Evolutionary conservation across 2,888 invertebrate genomes (phyloP).

Genomic region (Scaptomyza flava): DNA sequence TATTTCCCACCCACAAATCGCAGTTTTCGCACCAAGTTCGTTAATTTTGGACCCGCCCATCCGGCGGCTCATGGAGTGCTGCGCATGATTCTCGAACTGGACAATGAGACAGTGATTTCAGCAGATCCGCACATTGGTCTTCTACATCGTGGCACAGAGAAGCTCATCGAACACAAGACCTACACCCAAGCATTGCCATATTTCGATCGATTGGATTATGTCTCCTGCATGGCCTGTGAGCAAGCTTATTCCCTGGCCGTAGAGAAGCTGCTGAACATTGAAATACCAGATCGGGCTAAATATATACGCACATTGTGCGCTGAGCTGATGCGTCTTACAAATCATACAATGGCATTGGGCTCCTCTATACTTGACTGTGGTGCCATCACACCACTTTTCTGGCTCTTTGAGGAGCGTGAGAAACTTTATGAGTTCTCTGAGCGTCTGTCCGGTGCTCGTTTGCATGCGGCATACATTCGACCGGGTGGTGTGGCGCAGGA

Average conservation of each 20-base stretch:
- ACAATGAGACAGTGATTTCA: slow-evolving; percentile 92
- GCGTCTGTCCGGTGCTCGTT: slow-evolving; percentile 91
- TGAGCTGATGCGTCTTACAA: slow-evolving; percentile 91
- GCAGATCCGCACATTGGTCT: slow-evolving; percentile 95
- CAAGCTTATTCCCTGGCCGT: slow-evolving; percentile 91
- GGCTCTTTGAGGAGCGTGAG: slow-evolving; percentile 95
- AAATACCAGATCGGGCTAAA: slow-evolving; percentile 91
- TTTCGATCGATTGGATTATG: slow-evolving; percentile 95
- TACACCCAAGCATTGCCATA: slow-evolving; percentile 93
- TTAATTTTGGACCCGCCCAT: slow-evolving; percentile 96
- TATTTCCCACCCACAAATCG: slow-evolving; percentile 85
- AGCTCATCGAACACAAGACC: slow-evolving; percentile 95
- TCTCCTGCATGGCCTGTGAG: slow-evolving; percentile 93
- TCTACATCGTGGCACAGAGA: slow-evolving; percentile 94
- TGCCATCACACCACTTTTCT: slow-evolving; percentile 95
- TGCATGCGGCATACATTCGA: slow-evolving; percentile 93
- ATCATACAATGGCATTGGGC: slow-evolving; percentile 91
- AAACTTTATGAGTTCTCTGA: slow-evolving; percentile 94
- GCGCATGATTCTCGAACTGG: slow-evolving; percentile 91
- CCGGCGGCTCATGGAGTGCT: slow-evolving; percentile 96
- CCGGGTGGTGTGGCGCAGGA: slow-evolving; percentile 92
- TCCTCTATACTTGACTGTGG: slow-evolving; percentile 93
- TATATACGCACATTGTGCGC: slow-evolving; percentile 91
- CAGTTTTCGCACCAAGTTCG: slow-evolving; percentile 87
- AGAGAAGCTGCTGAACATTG: slow-evolving; percentile 92